Conservation (phyloP, 2,113 vertebrate genomes). For the Rhipidura dahli region DNA sequence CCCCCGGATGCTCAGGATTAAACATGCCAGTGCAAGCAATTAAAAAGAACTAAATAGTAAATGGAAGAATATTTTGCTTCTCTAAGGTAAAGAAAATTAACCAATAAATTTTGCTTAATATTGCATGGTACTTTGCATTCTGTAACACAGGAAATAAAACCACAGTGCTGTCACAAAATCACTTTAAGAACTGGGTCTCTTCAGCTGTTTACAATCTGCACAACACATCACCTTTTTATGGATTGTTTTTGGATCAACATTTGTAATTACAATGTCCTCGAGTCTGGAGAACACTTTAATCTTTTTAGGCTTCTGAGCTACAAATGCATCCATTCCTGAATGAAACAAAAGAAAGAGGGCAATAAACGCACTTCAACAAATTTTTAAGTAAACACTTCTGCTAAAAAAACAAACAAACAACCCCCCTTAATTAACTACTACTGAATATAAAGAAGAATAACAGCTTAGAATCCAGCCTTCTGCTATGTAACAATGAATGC, state of each 20-base stretch:
- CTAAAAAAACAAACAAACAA: not conserved
- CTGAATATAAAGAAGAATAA: not conserved
- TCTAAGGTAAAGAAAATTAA: not conserved
- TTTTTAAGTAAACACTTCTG: not conserved
- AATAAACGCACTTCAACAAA: not conserved
- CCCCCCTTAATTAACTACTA: not conserved
- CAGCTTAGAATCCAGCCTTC: not conserved
- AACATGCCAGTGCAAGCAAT: not conserved
- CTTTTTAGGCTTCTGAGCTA: slow-evolving; percentile 77
- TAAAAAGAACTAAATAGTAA: not conserved
- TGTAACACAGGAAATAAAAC: not conserved
- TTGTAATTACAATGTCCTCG: slow-evolving; percentile 82
- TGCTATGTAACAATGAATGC: not conserved
- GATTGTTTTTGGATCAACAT: slow-evolving; percentile 83
- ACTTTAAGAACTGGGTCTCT: not conserved
- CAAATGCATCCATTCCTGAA: slow-evolving; percentile 84
- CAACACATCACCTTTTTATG: slow-evolving; percentile 85
- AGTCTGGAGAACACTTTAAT: slow-evolving; percentile 85
- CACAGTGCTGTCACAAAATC: not conserved
- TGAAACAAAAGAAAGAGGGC: not conserved
- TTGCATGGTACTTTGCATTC: fast-evolving
- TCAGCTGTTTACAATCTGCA: not conserved
- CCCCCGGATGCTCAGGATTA: not conserved
- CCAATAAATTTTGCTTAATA: not conserved
- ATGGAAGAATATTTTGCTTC: not conserved